Base-by-base conservation (phyloP, 2,888 invertebrate species). In the Aromia moschata region DNA sequence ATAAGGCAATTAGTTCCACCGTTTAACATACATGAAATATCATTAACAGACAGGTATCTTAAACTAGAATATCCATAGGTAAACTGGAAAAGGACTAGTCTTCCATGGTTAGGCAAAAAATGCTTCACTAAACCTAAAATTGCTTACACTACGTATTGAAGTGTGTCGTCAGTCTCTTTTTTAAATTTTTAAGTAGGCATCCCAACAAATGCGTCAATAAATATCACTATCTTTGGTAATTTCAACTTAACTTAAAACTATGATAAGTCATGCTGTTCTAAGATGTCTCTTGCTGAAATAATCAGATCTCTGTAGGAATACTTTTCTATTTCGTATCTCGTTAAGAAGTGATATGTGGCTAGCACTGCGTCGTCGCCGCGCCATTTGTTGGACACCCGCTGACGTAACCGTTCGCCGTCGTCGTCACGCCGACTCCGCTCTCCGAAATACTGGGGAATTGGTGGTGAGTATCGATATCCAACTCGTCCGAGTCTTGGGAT, bases 161-260 rank as follows among this genome's bases (percentile, higher is more conserved):
- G 56, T 60, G 61, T 62, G 55, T 63, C 56, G 67, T 61, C 61
- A 65, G 66, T 49, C 64, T 56, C 61, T 64, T 70, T n/a, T n/a
- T n/a, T n/a, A n/a, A n/a, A n/a, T n/a, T n/a, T n/a, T 63, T 64
- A 55, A 60, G 55, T 59, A 57, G 61, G 46, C 40, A 56, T 62
- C 58, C 58, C 47, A 53, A 60, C 57, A 62, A 62, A 65, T 62
- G 62, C 58, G 56, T 64, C 54, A 61, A 67, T 64, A 62, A 69
- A 70, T 71, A 71, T 64, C 74, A 77, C 76, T 78, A 79, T 79
- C 80, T 80, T 80, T 80, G 80, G 80, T 79, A 78, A 78, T 75
- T 74, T 71, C 58, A 72, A 72, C 74, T 74, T 73, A 74, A 64
- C 69, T 62, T 71, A 73, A 74, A 62, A 64, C 64, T 64, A 61